Conservation (phyloP, 2,888 invertebrate species). For the Noctua janthina region DNA sequence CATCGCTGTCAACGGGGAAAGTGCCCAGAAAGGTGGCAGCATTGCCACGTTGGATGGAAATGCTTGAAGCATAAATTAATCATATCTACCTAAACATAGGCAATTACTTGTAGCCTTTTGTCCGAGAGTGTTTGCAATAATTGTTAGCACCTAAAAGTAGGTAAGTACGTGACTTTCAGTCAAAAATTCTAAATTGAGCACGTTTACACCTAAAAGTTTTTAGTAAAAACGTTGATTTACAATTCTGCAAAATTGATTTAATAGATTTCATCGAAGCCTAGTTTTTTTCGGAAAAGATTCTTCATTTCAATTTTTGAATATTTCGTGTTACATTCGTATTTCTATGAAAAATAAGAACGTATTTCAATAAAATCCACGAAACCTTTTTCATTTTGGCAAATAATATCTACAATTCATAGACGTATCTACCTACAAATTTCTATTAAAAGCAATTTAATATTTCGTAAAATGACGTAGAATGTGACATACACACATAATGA, state of each 20-base stretch:
- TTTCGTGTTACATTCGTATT: slow-evolving; percentile 3
- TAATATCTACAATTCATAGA: background rate
- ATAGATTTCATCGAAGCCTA: background rate
- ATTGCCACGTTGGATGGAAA: background rate
- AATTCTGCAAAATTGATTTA: slow-evolving; percentile 29
- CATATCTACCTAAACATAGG: background rate
- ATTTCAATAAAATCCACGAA: background rate
- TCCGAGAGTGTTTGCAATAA: background rate
- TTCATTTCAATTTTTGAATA: slow-evolving; percentile 3
- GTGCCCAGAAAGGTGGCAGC: background rate
- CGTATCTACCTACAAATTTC: background rate
- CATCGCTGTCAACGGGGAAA: background rate
- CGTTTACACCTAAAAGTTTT: background rate
- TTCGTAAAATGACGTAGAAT: background rate
- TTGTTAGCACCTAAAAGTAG: background rate
- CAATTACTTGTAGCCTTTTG: background rate
- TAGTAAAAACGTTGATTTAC: slow-evolving; percentile 8
- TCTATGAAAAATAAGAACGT: background rate
- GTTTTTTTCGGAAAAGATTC: slow-evolving; percentile 3
- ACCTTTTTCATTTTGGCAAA: background rate
- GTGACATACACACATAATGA: background rate
- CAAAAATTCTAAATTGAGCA: background rate
- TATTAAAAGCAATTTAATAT: background rate
- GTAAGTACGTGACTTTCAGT: background rate
- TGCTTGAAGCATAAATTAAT: background rate